Evolutionary conservation across 1,140 invertebrate genomes (phyloP), one percentile per base, ranked within the genome.

Genomic region (Drosophila biarmipes): DNA sequence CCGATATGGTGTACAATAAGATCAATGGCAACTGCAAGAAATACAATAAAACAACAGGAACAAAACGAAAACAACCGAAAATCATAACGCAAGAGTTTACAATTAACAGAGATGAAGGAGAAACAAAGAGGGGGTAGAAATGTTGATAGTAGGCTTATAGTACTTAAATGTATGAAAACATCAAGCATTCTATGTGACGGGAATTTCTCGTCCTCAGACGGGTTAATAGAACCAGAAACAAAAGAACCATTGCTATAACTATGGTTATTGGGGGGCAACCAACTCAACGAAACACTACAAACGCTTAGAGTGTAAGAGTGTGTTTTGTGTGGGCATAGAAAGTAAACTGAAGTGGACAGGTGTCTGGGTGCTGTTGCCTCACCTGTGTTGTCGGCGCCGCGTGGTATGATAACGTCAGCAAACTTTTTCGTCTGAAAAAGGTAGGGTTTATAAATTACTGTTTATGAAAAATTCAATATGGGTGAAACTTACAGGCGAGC

Each of bases 1-100:
- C 97, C 96, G 93, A 99, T 99, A 95, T 99, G 98, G 93, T 99
- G 97, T 90, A 99, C 98, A 94, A 99, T 99, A 92, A 99, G 95
- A 93, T 98, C 98, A 94, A 99, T 99, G 93, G 98, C 98, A 95
- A 99, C 98, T 98, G 96, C 94, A 96, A 96, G 95, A 91, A 80
- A 91, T 95, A 91, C 91, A 80, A 78, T 66, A 71, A 64, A 54
- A 66, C 66, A 73, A 73, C 68, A 80, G 72, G 72, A 78, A 81
- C 73, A 73, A 63, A 87, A 75, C 74, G 40, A 54, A 90, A 90
- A 63, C 35, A 72, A 78, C 63, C n/a, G 17, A 63, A 59, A 73
- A 48, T 62, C 55, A 45, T 68, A 68, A 45, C 49, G 49, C 34
- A 42, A 38, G 31, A 62, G 58, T 31, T 31, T 42, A 67, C 62